phyloP scores from a whole-genome alignment of 2,888 invertebrate species.

The Agonopterix subpropinquella region DNA sequence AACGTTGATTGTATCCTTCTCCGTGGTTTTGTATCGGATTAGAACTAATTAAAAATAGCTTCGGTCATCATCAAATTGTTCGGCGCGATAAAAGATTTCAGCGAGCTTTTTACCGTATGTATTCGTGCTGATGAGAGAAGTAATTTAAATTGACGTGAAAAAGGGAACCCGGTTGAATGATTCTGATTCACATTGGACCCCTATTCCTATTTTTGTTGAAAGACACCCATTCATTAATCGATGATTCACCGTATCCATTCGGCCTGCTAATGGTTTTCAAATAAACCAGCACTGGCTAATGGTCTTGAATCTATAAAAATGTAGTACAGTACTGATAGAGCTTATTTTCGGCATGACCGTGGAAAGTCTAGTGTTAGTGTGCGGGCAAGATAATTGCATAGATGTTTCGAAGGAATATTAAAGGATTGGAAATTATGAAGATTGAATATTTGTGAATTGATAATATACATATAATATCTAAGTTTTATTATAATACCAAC shows the following conservation, averaged over 20 bases:
- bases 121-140: neutral
- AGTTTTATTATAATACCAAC: too few relatives aligned
- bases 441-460: too few relatives aligned
- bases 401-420: too few relatives aligned
- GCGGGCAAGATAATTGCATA: too few relatives aligned
- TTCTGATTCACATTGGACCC: constrained; percentile 30
- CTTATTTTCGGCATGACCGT: neutral
- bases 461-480: too few relatives aligned
- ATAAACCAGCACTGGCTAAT: constrained; percentile 55
- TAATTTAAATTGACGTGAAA: constrained; percentile 1
- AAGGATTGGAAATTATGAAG: too few relatives aligned
- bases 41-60: constrained; percentile 53
- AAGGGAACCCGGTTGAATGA: constrained; percentile 1
- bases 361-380: too few relatives aligned
- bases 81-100: neutral
- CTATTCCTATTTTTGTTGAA: constrained; percentile 29
- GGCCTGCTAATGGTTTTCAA: constrained; percentile 61
- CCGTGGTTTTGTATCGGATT: constrained; percentile 61
- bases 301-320: constrained; percentile 45
- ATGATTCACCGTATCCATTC: constrained; percentile 49
- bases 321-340: constrained; percentile 18
- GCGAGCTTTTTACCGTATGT: neutral
- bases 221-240: constrained; percentile 39
- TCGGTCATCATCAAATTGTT: constrained; percentile 8
- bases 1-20: constrained; percentile 59